These are phyloP conservation scores for Catharus minimus DNA, from an alignment of 2,113 vertebrate genomes.

Conservation along the genomic window DNA sequence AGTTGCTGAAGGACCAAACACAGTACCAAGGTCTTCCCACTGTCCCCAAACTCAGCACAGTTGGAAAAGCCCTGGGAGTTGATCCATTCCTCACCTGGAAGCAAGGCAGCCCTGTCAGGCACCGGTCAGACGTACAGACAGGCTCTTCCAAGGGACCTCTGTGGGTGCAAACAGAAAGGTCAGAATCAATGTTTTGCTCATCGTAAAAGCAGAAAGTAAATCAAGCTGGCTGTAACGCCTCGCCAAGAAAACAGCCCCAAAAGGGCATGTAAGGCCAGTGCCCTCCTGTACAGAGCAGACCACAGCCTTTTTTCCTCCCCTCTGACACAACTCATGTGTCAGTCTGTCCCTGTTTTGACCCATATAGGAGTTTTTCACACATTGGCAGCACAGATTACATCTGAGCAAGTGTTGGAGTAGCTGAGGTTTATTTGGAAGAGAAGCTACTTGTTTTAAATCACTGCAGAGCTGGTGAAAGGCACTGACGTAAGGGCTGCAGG, in stretches of 20 bases:
- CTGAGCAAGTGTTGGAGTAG: neutral
- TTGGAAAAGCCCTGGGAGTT: neutral
- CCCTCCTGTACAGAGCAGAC: neutral
- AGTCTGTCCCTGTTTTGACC: neutral
- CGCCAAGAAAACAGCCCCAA: neutral
- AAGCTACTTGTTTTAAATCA: slow-evolving; percentile 49
- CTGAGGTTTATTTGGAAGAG: slow-evolving; percentile 31
- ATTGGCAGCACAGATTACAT: neutral
- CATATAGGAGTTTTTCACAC: neutral
- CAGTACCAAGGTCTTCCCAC: neutral
- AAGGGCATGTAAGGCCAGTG: neutral
- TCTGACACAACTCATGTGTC: neutral
- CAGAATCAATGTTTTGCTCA: neutral
- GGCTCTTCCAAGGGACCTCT: slow-evolving; percentile 8
- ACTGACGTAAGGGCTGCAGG: slow-evolving; percentile 18
- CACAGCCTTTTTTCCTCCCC: neutral
- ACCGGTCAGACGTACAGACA: neutral
- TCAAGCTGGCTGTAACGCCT: neutral
- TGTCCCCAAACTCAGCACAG: neutral
- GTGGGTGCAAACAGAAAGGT: slow-evolving; percentile 18
- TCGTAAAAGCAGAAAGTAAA: neutral
- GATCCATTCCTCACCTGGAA: slow-evolving; percentile 28
- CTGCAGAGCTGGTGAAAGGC: slow-evolving; percentile 19
- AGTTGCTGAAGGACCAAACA: accelerated
- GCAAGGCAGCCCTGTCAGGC: neutral